phyloP scores from a whole-genome alignment of 2,113 vertebrate species.

The Rhea pennata region DNA sequence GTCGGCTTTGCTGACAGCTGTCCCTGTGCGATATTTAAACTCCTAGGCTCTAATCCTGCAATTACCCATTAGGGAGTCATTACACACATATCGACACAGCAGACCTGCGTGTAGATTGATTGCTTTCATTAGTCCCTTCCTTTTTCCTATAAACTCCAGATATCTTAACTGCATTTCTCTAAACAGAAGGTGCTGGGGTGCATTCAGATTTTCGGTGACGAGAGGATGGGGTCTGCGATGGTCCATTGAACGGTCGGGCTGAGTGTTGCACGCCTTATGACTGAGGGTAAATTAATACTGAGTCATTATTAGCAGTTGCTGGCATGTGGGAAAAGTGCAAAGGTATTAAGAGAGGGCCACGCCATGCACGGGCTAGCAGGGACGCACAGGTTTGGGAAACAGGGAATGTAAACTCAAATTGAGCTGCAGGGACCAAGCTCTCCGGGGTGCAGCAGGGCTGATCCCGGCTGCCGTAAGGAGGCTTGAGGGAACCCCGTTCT shows the following conservation, averaged over 20 bases:
- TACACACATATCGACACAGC: neutral
- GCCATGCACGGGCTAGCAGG: rapidly evolving
- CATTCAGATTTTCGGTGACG: neutral
- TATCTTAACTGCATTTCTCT: neutral
- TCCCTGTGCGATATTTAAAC: neutral
- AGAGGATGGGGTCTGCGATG: neutral
- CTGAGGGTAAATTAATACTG: neutral
- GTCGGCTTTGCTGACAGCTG: neutral
- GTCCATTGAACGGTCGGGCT: neutral
- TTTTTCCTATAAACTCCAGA: neutral
- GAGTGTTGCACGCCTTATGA: neutral
- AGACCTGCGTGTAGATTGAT: neutral
- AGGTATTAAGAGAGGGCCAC: neutral
- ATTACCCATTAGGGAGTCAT: neutral
- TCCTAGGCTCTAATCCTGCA: neutral
- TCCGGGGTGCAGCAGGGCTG: neutral
- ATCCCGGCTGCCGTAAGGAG: neutral
- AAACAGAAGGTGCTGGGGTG: neutral
- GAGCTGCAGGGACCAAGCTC: neutral
- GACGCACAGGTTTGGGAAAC: neutral
- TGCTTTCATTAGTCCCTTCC: neutral
- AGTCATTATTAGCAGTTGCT: neutral
- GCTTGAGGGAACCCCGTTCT: neutral
- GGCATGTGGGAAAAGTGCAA: neutral
- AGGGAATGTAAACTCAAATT: rapidly evolving